Evolutionary conservation across 2,113 vertebrate genomes (phyloP), one percentile per base, ranked within the genome.

Genomic region (Electrona antarctica): DNA sequence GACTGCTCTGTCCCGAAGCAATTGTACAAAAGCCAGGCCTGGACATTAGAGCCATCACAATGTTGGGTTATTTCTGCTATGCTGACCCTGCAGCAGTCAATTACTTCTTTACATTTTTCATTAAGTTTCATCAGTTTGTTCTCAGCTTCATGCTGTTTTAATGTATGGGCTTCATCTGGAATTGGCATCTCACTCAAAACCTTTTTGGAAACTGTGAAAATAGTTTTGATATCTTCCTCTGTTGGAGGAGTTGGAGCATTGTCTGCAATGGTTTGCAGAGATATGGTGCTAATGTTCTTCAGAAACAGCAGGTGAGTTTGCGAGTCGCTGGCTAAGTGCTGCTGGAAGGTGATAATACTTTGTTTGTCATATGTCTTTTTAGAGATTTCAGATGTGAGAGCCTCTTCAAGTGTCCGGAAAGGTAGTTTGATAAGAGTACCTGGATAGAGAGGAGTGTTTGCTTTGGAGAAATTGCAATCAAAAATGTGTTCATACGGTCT

Each of bases 381-480:
- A 79, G 93, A 93, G 71, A 96, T 91, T 83, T 93, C 87, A 7
- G 94, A 95, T 4, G 59, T 78, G 7, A 7, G 9, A 28, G 94
- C 93, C 76, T 95, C 95, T 69, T 93, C 87, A 72, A 90, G 60
- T 48, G 92, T 95, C 78, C 94, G 87, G 70, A 96, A 96, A 71
- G 94, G 94, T 64, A 96, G 83, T 72, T 91, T 93, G 73, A 96
- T 94, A 60, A 96, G 89, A 4, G 94, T 95, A n/a, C 94, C 95
- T 3, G 72, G 77, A 76, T 92, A 83, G 51, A 84, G 88, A 67
- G 90, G 67, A 21, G 50, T 77, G 62, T 67, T 80, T 62, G 81
- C 77, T 45, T 71, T 73, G 7, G 73, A 80, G 7, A 94, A 83
- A 74, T 82, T 87, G 67, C 94, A 96, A 45, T 89, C 89, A 90